phyloP scores from a whole-genome alignment of 2,888 invertebrate genomes.

The Chymomyza caudatula region DNA sequence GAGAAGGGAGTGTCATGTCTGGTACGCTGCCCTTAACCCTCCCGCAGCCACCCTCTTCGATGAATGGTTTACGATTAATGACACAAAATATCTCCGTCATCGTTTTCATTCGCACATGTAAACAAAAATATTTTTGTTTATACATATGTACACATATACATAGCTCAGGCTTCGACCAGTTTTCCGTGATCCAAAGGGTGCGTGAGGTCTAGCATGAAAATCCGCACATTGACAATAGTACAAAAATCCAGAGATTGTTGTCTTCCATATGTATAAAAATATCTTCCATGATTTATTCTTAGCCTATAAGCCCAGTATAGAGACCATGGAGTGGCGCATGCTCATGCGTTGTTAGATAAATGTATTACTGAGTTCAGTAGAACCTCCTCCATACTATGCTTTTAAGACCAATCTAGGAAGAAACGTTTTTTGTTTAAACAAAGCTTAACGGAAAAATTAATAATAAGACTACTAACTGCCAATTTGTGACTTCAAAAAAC shows the following conservation, averaged over 20 bases:
- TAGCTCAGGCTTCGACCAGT: constrained; percentile 3
- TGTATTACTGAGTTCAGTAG: too few relatives aligned
- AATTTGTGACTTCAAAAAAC: too few relatives aligned
- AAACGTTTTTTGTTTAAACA: too few relatives aligned
- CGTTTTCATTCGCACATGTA: constrained; percentile 35
- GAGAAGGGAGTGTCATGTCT: neutral
- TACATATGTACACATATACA: neutral
- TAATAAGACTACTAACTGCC: too few relatives aligned
- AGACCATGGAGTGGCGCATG: too few relatives aligned
- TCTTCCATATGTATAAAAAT: neutral
- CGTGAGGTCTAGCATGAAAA: neutral
- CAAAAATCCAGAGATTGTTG: neutral
- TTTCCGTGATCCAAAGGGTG: constrained; percentile 26
- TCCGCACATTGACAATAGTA: neutral
- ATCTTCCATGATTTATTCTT: too few relatives aligned
- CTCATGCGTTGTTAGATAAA: too few relatives aligned
- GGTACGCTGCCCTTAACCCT: neutral
- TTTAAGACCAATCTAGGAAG: too few relatives aligned
- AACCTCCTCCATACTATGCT: too few relatives aligned
- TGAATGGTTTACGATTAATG: neutral
- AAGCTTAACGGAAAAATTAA: too few relatives aligned
- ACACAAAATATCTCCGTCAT: constrained; percentile 27
- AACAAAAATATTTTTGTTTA: constrained; percentile 64
- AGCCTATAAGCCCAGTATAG: too few relatives aligned
- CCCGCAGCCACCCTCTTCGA: too few relatives aligned